These are phyloP conservation scores for Nixonia krombeini DNA, from an alignment of 1,140 invertebrate species.

Conservation along the genomic window DNA sequence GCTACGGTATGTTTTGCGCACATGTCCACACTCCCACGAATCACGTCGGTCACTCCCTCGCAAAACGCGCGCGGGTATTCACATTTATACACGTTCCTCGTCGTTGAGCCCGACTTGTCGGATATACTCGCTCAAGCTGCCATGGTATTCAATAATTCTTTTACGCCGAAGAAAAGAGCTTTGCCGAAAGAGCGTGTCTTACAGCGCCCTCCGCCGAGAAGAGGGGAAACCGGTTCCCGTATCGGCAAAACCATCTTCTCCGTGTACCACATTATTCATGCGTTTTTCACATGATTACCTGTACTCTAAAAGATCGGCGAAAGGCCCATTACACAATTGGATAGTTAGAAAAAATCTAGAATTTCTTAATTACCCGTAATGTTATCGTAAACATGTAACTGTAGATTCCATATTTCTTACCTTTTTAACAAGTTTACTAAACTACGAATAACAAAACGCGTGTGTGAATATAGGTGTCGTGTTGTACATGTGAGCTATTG, in stretches of 20 bases:
- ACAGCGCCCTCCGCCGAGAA: no score
- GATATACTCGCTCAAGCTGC: constrained; percentile 21
- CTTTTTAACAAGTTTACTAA: constrained; percentile 45
- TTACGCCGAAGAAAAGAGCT: no score
- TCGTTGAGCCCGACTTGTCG: constrained; percentile 37
- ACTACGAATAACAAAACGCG: constrained; percentile 62
- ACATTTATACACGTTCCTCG: constrained; percentile 16
- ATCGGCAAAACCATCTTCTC: background rate
- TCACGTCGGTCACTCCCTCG: constrained; percentile 4
- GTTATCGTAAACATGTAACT: constrained; percentile 70
- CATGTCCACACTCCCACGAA: background rate
- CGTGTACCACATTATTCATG: constrained; percentile 35
- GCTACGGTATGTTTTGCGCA: background rate
- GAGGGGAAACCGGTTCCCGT: background rate
- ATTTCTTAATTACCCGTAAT: constrained; percentile 72
- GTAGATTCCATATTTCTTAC: constrained; percentile 62
- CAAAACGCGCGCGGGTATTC: no score
- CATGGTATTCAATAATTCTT: background rate
- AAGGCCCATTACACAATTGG: constrained; percentile 59
- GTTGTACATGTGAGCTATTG: constrained; percentile 22
- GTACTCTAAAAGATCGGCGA: constrained; percentile 60
- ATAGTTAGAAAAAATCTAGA: constrained; percentile 71
- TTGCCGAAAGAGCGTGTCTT: no score
- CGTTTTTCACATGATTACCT: no score
- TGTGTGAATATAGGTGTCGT: constrained; percentile 38